Evolutionary conservation across 53 echinoderm and acorn worm genomes (phyloP).

Genomic region (Astropecten irregularis): DNA sequence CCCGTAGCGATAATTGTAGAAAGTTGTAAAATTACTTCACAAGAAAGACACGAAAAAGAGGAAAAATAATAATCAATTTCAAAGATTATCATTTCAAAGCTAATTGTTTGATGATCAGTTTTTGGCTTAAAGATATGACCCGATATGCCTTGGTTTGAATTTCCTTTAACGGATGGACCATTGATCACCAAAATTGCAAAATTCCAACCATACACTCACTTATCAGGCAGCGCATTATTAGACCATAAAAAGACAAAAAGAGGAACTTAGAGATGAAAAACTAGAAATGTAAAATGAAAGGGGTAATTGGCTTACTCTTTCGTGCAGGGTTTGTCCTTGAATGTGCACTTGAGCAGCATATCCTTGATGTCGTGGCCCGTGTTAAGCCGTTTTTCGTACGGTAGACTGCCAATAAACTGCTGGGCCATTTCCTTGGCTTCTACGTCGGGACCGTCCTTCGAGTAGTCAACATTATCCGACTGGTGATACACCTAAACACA

Average conservation of each 20-base stretch:
- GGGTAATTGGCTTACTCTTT: neutral
- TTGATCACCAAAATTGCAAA: no score
- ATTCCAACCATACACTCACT: no score
- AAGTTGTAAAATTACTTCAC: slow-evolving; percentile 30
- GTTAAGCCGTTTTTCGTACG: slow-evolving; percentile 23
- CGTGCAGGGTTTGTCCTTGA: slow-evolving; percentile 19
- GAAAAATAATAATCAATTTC: no score
- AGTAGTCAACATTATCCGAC: slow-evolving; percentile 29
- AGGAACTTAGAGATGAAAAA: no score
- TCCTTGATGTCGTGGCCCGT: slow-evolving; percentile 10
- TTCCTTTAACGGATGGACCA: no score
- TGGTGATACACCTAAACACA: slow-evolving; percentile 8
- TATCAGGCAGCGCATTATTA: no score
- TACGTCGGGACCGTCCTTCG: neutral
- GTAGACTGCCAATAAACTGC: slow-evolving; percentile 27
- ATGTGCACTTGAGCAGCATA: slow-evolving; percentile 41
- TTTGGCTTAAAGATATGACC: no score
- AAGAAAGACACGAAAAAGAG: neutral
- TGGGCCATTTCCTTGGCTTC: neutral
- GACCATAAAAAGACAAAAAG: no score
- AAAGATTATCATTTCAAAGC: no score
- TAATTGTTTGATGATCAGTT: no score
- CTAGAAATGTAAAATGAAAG: no score
- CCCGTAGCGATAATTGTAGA: slow-evolving; percentile 39
- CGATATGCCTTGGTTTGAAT: no score